Percentiles rank a stretch among this genome's conserved stretches.
These are phyloP conservation scores for Stigmatopora nigra DNA, from an alignment of 2,113 vertebrate genomes.

Conservation along the genomic window DNA sequence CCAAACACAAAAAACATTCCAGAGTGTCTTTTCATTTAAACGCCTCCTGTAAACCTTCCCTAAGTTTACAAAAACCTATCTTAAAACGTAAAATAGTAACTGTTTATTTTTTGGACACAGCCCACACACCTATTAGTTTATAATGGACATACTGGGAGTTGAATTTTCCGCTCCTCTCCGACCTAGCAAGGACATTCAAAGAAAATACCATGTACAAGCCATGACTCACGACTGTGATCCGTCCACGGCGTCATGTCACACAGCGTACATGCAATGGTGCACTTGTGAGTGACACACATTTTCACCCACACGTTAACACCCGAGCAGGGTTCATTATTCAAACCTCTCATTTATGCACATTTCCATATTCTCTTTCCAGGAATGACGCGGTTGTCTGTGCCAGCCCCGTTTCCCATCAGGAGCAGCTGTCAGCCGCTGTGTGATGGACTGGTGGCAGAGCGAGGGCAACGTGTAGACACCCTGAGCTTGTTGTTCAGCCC, in stretches of 20 bases:
- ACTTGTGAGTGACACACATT: background rate
- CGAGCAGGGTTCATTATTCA: slow-evolving; percentile 7
- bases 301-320: background rate
- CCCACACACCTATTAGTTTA: background rate
- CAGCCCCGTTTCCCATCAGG: slow-evolving; percentile 26
- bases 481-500: slow-evolving; percentile 47
- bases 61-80: too few species aligned
- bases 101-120: background rate
- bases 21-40: too few species aligned
- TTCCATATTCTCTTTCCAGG: slow-evolving; percentile 5
- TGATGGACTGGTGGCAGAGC: slow-evolving; percentile 42
- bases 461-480: slow-evolving; percentile 40
- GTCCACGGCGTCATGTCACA: background rate
- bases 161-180: background rate
- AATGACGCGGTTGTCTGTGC: slow-evolving; percentile 9
- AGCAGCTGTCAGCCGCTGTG: slow-evolving; percentile 24
- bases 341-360: slow-evolving; percentile 2
- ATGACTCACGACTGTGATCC: background rate
- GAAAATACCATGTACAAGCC: background rate
- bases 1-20: too few species aligned
- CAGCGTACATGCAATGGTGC: background rate
- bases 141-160: background rate
- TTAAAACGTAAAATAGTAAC: too few species aligned
- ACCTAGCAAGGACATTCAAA: background rate
- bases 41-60: too few species aligned